Base-by-base conservation (phyloP, 2,113 vertebrate species). In the Gallinago jamesoni region DNA sequence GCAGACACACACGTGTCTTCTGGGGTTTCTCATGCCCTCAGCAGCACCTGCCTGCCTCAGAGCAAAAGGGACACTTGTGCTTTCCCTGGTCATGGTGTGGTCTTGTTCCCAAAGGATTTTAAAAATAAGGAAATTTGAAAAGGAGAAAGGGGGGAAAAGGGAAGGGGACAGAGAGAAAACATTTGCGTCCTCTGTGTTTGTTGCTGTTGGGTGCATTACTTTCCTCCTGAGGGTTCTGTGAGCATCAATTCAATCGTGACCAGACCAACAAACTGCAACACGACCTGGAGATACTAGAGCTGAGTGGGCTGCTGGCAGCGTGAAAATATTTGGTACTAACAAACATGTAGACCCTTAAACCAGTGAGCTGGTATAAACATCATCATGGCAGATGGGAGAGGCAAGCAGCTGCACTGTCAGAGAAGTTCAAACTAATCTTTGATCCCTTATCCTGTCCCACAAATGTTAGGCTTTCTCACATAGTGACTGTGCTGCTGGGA, bases 1-100 rank as follows among this genome's bases (percentile, higher is more conserved):
- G 48, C 9, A 11, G 47, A 22, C 8, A 43, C n/a, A 68, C 6
- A 30, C 0, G 0, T 37, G 25, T 17, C 9, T 31, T 80, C 27
- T 25, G 35, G 12, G 14, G 27, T 41, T 63, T 75, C 13, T 48
- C 45, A 19, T 11, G 20, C 25, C 41, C 30, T 16, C 41, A 57
- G 23, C 8, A 87, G 43, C 20, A 16, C 10, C 2, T 39, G 10
- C 16, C 35, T 33, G 16, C 59, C 17, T 31, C 43, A 64, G 27
- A 79, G 37, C 7, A 82, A 70, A 74, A 62, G 8, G 5, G 2
- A 21, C 15, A 11, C 43, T 31, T 74, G 27, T 10, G 35, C 56
- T 39, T 74, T 28, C 5, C 24, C 16, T 37, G 47, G 43, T 8
- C 19, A 9, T 13, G 7, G 31, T 19, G 21, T 4, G 3, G 15